Conservation (phyloP, 1,140 invertebrate species). For the Rhopalosiphum maidis region DNA sequence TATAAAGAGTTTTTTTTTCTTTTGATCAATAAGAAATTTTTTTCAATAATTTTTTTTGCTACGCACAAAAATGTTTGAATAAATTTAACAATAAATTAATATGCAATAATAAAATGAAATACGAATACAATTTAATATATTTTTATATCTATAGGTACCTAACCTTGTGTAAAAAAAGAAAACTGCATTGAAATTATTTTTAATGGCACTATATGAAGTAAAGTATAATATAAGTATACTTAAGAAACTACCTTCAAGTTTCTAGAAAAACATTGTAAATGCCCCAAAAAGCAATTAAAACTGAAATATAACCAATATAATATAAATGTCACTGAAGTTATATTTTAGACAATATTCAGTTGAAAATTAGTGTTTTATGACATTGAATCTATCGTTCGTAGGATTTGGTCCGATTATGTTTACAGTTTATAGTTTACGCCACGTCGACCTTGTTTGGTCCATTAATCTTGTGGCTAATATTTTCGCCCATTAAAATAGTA, state of each 20-base stretch:
- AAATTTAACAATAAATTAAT: background rate
- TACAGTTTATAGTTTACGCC: background rate
- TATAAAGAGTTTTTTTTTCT: background rate
- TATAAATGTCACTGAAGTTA: background rate
- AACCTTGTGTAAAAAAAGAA: no score
- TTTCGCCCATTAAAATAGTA: background rate
- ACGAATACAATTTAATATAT: background rate
- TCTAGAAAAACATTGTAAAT: background rate
- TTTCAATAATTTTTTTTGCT: background rate
- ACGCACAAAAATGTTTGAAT: background rate
- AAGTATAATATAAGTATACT: no score
- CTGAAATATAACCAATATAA: background rate
- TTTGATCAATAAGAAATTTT: background rate
- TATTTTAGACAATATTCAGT: background rate
- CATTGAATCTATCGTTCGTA: background rate
- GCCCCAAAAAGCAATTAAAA: background rate
- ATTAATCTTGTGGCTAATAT: slow-evolving; percentile 17
- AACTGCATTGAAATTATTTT: no score
- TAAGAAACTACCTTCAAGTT: no score
- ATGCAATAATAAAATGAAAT: background rate
- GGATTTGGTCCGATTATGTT: background rate
- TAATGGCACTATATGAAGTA: no score
- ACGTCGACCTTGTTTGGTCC: background rate
- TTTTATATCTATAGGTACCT: no score
- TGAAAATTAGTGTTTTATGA: background rate